phyloP scores from a whole-genome alignment of 2,888 invertebrate genomes.

The Cheiracanthium punctorium region DNA sequence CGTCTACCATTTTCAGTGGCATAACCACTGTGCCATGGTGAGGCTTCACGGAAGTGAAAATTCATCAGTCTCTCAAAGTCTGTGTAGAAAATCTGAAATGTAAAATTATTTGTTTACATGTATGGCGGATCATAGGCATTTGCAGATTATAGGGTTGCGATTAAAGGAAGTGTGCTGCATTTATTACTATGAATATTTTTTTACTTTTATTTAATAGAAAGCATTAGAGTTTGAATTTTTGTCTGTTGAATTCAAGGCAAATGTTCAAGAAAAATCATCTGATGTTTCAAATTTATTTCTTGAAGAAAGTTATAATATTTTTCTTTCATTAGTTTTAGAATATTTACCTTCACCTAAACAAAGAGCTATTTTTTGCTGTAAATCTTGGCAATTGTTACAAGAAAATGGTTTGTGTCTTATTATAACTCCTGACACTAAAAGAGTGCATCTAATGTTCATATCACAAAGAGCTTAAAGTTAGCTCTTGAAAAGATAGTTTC shows the following conservation, averaged over 20 bases:
- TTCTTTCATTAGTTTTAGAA: constrained; percentile 91
- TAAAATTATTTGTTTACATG: too few relatives aligned
- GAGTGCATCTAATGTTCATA: constrained; percentile 87
- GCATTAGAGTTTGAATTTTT: constrained; percentile 90
- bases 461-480: constrained; percentile 91
- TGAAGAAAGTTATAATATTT: constrained; percentile 81
- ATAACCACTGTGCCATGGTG: too few relatives aligned
- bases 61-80: too few relatives aligned
- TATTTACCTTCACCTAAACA: constrained; percentile 90
- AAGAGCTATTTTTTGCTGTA: constrained; percentile 85
- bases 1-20: too few relatives aligned
- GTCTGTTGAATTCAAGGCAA: constrained; percentile 77
- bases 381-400: constrained; percentile 85
- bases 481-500: constrained; percentile 86
- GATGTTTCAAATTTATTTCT: too few relatives aligned
- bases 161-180: neutral
- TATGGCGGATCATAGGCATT: too few relatives aligned
- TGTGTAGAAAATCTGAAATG: too few relatives aligned
- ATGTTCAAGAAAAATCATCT: neutral
- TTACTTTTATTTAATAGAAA: constrained; percentile 81
- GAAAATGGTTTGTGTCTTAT: constrained; percentile 89
- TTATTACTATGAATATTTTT: neutral
- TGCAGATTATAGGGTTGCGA: too few relatives aligned
- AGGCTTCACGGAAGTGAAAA: too few relatives aligned
- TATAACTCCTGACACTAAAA: constrained; percentile 92